Base-by-base conservation (phyloP, 37 sponge, comb jelly and placozoan genomes). In the Beroe ovata region DNA sequence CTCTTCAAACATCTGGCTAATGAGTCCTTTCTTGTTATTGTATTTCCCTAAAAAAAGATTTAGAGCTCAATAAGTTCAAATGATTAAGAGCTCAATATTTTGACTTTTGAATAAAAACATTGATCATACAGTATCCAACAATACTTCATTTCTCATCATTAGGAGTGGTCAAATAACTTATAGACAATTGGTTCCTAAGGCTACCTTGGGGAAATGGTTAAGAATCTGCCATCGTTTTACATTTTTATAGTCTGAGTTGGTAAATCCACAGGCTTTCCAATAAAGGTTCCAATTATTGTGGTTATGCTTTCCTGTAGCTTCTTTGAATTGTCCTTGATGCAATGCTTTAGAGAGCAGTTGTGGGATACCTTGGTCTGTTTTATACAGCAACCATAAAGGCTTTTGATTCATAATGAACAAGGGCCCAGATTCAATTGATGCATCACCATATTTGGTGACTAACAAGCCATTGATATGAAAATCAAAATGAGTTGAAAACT, bases 201-300 rank as follows among this genome's bases (percentile, higher is more conserved):
- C n/a, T n/a, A 62, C 84, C 84, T 77, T 77, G 19, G 84, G 84
- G 23, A 77, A 77, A 23, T 77, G 84, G 25, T 77, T 77, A 3
- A 77, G 38, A 42, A 77, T 77, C 28, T 77, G 84, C 84, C 84
- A 77, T 33, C 38, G 19, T 25, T 77, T 77, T 4, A 77, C 84
- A 77, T 77, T 77, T 4, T 23, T 39, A 23, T 77, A 77, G 28
- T 77, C 84, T 26, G 84, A 39, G 18, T 32, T 30, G 19, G 84
- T 77, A 41, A 77, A 77, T 77, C 84, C 84, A 77, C 84, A 40
- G 4, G 47, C 84, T 40, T 40, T 77, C 84, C 84, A 77, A 42
- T 77, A 77, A 30, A 77, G 33, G 21, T 77, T 77, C 84, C 84
- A 77, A 11, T 42, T 38, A 42, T 77, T 35, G 11, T 77, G 35